phyloP scores from a whole-genome alignment of 2,797 vertebrate genomes.

The Pseudochromis fuscus region DNA sequence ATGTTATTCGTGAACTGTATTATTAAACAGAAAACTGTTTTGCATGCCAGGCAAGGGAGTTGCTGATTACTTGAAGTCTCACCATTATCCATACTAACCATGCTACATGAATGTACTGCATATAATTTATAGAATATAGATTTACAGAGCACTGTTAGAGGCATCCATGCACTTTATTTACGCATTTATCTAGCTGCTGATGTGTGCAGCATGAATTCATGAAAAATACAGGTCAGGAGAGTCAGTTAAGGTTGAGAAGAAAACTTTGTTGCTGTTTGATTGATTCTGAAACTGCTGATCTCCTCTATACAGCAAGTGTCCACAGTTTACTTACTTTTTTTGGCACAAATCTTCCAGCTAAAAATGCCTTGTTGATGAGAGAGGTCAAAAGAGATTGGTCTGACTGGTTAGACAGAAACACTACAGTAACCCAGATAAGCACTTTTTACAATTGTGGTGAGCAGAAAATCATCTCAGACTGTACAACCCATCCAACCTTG shows the following conservation, averaged over 20 bases:
- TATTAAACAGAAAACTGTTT: slow-evolving; percentile 72
- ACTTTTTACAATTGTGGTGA: background rate
- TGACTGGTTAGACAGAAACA: background rate
- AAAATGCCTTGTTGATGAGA: background rate
- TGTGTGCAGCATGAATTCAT: background rate
- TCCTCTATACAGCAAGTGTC: background rate
- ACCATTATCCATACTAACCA: slow-evolving; percentile 12
- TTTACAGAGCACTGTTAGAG: too few species aligned
- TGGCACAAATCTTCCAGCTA: background rate
- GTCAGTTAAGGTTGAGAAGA: background rate
- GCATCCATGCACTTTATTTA: background rate
- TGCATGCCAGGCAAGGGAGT: slow-evolving; percentile 45
- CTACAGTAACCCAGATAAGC: background rate
- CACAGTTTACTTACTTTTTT: background rate
- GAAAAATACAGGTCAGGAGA: background rate
- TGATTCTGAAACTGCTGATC: background rate
- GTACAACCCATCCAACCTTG: background rate
- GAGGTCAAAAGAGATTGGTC: background rate
- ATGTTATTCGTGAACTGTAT: slow-evolving; percentile 66
- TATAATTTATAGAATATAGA: background rate
- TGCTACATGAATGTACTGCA: background rate
- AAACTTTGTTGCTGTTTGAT: too few species aligned
- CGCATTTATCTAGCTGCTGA: background rate
- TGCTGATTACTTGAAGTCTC: slow-evolving; percentile 49
- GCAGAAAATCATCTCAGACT: background rate